Evolutionary conservation across 2,888 invertebrate genomes (phyloP), one percentile per base, ranked within the genome.

Genomic region (Harpalus rubripes): DNA sequence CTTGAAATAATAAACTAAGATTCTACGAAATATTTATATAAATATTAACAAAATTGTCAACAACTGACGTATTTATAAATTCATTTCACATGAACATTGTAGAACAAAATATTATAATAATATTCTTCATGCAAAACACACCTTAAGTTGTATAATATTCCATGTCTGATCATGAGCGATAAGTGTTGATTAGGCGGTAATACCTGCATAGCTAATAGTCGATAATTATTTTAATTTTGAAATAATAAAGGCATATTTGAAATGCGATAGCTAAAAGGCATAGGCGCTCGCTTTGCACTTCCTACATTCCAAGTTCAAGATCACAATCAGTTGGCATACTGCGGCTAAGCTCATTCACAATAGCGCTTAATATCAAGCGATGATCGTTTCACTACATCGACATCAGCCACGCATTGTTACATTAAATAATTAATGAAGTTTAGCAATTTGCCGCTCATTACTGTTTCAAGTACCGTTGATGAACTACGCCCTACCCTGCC

Each of bases 391-490:
- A 63, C 5, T 32, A 32, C 63, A 32, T 26, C 63, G 22, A 32
- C 32, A 68, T 68, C 68, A 68, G 68, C 39, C 68, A 68, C 68
- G 68, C 68, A 68, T 68, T 68, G 68, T 68, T 68, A 68, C 68
- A 68, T 68, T 68, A 39, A 68, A 68, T 68, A 68, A 68, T 68
- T 68, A 68, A 68, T 68, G 68, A 68, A 68, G 68, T 68, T 68
- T 39, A 68, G 68, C 39, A 68, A 68, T 68, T 68, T 68, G 39
- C 68, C 68, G 68, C 63, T 22, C 63, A 63, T 32, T 39, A 32
- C 39, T 68, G n/a, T 68, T 63, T 68, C 68, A 68, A 68, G 68
- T 68, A 26, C 68, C 68, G 68, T 68, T 68, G 39, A 68, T 68
- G 68, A 68, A 32, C 68, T n/a, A 68, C 68, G 68, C 68, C 68